Base-by-base conservation (phyloP, 2,797 vertebrate genomes). In the Lepilemur ruficaudatus region DNA sequence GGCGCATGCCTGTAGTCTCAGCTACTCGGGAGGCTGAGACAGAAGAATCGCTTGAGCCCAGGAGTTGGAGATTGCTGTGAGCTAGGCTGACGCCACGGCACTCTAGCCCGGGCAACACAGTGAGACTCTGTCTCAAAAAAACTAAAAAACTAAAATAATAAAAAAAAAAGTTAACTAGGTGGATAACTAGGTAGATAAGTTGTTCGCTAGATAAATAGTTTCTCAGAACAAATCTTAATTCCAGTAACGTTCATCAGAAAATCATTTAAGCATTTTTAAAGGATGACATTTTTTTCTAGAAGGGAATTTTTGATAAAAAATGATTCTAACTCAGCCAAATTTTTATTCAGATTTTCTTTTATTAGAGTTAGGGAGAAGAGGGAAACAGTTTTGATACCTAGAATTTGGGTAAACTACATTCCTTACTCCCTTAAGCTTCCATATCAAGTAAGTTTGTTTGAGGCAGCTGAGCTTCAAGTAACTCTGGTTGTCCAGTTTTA, bases 151-250 rank as follows among this genome's bases (percentile, higher is more conserved):
- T 38, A 38, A 38, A 38, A 38, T 38, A 38, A 38, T 38, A 38
- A 38, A 38, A 38, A 38, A 38, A 38, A 4, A 91, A 72, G 4
- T 85, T 82, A 9, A 81, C 18, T 32, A 93, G 10, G 14, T 94
- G 32, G 30, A 20, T 85, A 52, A 63, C 23, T 89, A 79, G 50
- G 12, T 25, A 15, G n/a, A 55, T 35, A 25, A 55, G 48, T 35
- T 67, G 2, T 89, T 82, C 5, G 48, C 35, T 38, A 91, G 15
- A 15, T 94, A 28, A 48, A 15, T 81, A 35, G 17, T 67, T 91
- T 90, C 70, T 94, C 32, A 89, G 80, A 85, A 73, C 5, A 94
- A 91, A 72, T 96, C 57, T 76, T 81, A 73, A 79, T 72, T 80
- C 5, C 1, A 46, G 65, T 61, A 87, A 94, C n/a, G 5, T 88